These are phyloP conservation scores for Eretmocerus hayati DNA, from an alignment of 2,888 invertebrate species.

Conservation along the genomic window DNA sequence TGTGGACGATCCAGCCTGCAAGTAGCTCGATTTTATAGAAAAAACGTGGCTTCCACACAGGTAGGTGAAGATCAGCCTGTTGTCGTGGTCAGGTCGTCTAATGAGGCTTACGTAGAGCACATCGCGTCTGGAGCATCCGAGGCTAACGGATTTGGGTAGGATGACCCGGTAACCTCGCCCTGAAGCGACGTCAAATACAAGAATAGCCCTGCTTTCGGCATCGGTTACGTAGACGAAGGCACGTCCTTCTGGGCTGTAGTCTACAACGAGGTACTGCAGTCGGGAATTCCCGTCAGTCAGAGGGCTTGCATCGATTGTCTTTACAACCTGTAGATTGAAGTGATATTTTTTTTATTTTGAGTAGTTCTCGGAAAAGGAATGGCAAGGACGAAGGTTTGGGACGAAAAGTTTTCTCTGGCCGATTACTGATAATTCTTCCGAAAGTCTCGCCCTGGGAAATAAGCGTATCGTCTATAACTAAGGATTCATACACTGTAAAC, in stretches of 20 bases:
- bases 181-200: conserved; percentile 51
- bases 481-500: no score
- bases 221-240: conserved; percentile 61
- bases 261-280: conserved; percentile 63
- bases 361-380: no score
- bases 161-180: conserved; percentile 52
- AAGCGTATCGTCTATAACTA: no score
- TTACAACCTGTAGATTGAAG: conserved; percentile 30
- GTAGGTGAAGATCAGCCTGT: conserved; percentile 58
- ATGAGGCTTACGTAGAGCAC: conserved; percentile 62
- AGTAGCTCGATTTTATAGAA: conserved; percentile 57
- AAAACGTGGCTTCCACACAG: conserved; percentile 57
- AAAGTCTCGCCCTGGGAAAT: no score
- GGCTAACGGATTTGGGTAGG: conserved; percentile 51
- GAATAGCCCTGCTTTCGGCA: conserved; percentile 55
- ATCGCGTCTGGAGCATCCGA: conserved; percentile 38
- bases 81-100: conserved; percentile 41
- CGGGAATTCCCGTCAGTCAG: conserved; percentile 50
- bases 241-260: conserved; percentile 57
- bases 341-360: no score
- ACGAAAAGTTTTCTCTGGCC: no score
- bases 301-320: conserved; percentile 51
- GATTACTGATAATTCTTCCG: no score
- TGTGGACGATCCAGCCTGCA: conserved; percentile 54
- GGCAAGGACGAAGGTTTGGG: no score